phyloP scores from a whole-genome alignment of 2,888 invertebrate genomes.

The Pammene aurita region DNA sequence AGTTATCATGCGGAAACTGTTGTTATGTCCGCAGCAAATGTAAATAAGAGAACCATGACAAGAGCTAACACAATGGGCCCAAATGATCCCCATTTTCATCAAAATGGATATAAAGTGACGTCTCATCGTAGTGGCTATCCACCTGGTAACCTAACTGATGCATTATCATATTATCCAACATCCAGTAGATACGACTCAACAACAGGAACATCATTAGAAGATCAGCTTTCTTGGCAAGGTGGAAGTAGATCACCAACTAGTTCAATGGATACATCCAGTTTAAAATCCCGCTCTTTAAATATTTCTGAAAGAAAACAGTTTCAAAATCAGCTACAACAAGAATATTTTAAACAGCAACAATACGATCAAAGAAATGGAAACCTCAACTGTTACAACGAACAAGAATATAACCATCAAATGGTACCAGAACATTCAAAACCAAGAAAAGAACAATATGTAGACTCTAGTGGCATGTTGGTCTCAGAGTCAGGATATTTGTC shows the following conservation, averaged over 20 bases:
- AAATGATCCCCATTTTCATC: conserved; percentile 80
- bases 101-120: conserved; percentile 86
- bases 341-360: conserved; percentile 81
- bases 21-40: conserved; percentile 70
- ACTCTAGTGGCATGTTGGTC: conserved; percentile 84
- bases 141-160: conserved; percentile 89
- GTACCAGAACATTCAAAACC: conserved; percentile 59
- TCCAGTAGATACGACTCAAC: conserved; percentile 84
- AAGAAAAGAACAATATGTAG: conserved; percentile 75
- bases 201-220: conserved; percentile 83
- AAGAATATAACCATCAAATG: conserved; percentile 68
- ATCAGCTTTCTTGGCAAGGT: conserved; percentile 84
- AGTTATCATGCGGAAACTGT: conserved; percentile 84
- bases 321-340: conserved; percentile 81
- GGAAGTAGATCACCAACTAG: conserved; percentile 85
- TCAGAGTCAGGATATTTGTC: conserved; percentile 91
- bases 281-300: conserved; percentile 84
- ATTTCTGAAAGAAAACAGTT: conserved; percentile 82
- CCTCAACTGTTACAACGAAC: conserved; percentile 63
- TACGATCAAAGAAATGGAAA: conserved; percentile 80
- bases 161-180: conserved; percentile 91
- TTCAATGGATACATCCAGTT: conserved; percentile 82
- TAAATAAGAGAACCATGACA: conserved; percentile 77
- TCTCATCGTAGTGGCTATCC: conserved; percentile 88
- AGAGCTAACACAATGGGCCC: conserved; percentile 83